Conservation (phyloP, 2,888 invertebrate species). For the Phaonia tiefii region DNA sequence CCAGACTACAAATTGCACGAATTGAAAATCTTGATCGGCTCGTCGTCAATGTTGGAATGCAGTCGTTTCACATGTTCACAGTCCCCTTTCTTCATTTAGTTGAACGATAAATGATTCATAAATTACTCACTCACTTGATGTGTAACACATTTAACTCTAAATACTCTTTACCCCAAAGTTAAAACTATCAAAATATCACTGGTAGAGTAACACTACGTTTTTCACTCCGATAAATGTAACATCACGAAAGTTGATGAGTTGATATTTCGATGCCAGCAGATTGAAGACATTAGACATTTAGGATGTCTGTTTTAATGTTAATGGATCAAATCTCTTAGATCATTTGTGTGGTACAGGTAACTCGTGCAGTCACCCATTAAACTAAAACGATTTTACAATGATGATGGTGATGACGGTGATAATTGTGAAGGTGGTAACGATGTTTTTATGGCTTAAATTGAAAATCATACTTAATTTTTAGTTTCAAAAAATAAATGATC, state of each 20-base stretch:
- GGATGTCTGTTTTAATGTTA: background rate
- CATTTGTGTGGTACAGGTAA: background rate
- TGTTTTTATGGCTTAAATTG: no score
- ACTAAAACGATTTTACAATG: no score
- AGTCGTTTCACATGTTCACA: background rate
- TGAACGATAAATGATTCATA: conserved; percentile 33
- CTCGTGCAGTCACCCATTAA: no score
- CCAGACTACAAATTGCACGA: background rate
- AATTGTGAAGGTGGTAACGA: no score
- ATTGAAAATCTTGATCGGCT: conserved; percentile 15
- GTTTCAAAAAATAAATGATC: no score
- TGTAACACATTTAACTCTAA: conserved; percentile 34
- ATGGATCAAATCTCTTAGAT: no score
- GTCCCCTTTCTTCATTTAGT: background rate
- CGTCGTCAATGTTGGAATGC: background rate
- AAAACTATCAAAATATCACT: no score
- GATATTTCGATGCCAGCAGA: background rate
- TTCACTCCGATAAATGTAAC: background rate
- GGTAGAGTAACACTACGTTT: background rate
- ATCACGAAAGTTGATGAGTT: conserved; percentile 8
- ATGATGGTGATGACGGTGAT: no score
- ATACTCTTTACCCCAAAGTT: conserved; percentile 15
- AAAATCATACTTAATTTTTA: no score
- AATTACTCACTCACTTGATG: conserved; percentile 1
- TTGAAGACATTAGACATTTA: background rate